These are phyloP conservation scores for Cataglyphis albicans DNA, from an alignment of 2,888 invertebrate genomes.

Conservation along the genomic window DNA sequence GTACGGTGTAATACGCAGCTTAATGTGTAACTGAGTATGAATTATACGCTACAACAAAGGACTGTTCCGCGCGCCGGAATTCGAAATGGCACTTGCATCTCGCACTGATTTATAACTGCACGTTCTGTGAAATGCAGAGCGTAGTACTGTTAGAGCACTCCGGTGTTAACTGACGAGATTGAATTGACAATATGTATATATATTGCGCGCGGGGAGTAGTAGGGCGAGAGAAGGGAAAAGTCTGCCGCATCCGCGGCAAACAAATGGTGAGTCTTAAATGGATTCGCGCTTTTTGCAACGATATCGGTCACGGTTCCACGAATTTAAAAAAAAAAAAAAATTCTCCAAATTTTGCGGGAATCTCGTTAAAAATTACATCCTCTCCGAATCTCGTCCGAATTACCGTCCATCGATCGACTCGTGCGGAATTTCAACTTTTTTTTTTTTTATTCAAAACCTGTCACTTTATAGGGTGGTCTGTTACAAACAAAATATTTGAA, in stretches of 20 bases:
- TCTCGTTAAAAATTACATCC: conserved; percentile 11
- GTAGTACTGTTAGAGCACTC: conserved; percentile 32
- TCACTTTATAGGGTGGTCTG: background rate
- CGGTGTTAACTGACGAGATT: conserved; percentile 68
- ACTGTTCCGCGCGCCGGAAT: conserved; percentile 66
- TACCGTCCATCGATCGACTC: conserved; percentile 11
- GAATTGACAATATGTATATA: conserved; percentile 67
- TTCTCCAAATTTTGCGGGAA: background rate
- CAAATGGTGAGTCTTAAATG: conserved; percentile 34
- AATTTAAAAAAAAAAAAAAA: conserved; percentile 19
- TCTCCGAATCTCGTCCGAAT: conserved; percentile 12
- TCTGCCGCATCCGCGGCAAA: background rate
- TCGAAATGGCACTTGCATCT: conserved; percentile 74
- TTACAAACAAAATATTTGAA: background rate
- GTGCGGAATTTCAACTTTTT: background rate
- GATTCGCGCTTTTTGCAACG: conserved; percentile 39
- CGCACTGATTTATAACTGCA: conserved; percentile 68
- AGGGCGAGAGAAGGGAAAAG: background rate
- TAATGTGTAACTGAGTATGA: conserved; percentile 76
- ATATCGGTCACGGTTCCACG: conserved; percentile 28
- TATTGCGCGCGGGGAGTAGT: background rate
- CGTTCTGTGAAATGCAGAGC: conserved; percentile 12
- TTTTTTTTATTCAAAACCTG: background rate
- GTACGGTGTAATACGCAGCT: conserved; percentile 70
- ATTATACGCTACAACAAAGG: conserved; percentile 73